Percentiles rank a stretch among this genome's conserved stretches.
These are phyloP conservation scores for Circaetus cinerascens DNA, from an alignment of 2,113 vertebrate genomes.

Conservation along the genomic window DNA sequence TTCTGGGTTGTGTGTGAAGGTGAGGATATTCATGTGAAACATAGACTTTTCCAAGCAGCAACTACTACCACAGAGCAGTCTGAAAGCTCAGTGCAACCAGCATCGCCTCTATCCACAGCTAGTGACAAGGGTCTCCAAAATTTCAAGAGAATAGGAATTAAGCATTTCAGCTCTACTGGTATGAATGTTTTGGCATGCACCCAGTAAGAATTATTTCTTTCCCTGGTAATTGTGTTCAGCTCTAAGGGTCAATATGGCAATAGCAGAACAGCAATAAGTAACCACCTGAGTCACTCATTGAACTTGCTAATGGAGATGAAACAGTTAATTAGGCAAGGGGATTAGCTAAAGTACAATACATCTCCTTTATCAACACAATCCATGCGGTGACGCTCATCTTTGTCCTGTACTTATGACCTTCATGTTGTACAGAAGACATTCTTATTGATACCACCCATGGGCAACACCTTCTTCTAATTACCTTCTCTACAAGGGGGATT, in stretches of 20 bases:
- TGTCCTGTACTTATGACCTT: neutral
- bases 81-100: neutral
- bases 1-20: neutral
- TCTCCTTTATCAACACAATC: slow-evolving; percentile 9
- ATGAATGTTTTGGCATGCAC: neutral
- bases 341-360: neutral
- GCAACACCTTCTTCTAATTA: slow-evolving; percentile 48
- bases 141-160: accelerated
- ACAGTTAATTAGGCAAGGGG: slow-evolving; percentile 1
- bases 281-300: slow-evolving; percentile 27
- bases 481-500: neutral
- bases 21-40: neutral
- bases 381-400: neutral
- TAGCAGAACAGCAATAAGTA: neutral
- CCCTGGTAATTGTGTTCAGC: neutral
- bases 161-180: neutral
- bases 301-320: neutral
- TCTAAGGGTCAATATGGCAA: neutral
- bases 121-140: neutral
- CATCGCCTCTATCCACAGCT: neutral
- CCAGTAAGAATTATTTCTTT: neutral
- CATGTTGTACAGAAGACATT: neutral
- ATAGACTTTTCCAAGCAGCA: neutral
- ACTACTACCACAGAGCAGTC: neutral
- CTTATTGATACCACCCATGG: slow-evolving; percentile 23